These are phyloP conservation scores for Chaetodon trifascialis DNA, from an alignment of 2,113 vertebrate genomes.

Conservation along the genomic window DNA sequence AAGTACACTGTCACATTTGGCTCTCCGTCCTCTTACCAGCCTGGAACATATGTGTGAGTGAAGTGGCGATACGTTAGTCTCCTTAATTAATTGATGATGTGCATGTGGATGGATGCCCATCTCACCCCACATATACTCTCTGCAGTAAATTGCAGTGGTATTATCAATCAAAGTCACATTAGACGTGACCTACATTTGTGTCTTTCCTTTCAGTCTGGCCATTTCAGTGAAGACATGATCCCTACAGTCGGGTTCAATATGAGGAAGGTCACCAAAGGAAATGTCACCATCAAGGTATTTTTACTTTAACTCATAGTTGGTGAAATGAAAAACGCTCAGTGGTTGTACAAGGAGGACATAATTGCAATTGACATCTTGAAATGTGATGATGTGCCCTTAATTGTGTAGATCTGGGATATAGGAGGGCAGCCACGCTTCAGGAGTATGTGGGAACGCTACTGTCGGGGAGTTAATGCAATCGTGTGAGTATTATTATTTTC, in stretches of 20 bases:
- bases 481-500: slow-evolving; percentile 88
- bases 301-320: not conserved
- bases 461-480: slow-evolving; percentile 97
- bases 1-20: not conserved
- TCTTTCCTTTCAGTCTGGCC: slow-evolving; percentile 85
- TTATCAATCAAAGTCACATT: not conserved
- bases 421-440: slow-evolving; percentile 98
- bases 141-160: not conserved
- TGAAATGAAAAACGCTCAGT: not conserved
- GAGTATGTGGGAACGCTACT: slow-evolving; percentile 99
- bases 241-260: slow-evolving; percentile 93
- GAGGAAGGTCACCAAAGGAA: slow-evolving; percentile 89
- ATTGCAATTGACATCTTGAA: not conserved
- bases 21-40: too few species aligned
- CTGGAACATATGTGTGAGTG: too few species aligned
- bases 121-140: not conserved
- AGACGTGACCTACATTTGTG: not conserved
- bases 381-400: not conserved
- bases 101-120: not conserved
- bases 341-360: not conserved
- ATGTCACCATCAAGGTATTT: slow-evolving; percentile 87
- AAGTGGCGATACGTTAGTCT: not conserved
- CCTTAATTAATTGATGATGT: not conserved
- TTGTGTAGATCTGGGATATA: slow-evolving; percentile 97
- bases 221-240: slow-evolving; percentile 94